Conservation (phyloP, 2,888 invertebrate species). For the Subacronicta megacephala region DNA sequence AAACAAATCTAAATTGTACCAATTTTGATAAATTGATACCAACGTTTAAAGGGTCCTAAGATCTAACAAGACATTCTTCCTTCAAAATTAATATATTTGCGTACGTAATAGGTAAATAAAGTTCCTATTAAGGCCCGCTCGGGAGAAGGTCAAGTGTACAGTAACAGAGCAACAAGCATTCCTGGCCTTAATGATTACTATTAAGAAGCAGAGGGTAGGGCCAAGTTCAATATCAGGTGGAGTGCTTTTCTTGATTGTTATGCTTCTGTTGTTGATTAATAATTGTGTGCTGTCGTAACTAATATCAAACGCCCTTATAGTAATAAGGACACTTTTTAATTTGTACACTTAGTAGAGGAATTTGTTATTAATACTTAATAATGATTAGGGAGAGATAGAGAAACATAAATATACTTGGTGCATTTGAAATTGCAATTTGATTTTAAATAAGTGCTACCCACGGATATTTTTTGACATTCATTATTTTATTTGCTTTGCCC, state of each 20-base stretch:
- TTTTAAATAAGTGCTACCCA: too few species aligned
- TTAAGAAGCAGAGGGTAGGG: conserved; percentile 36
- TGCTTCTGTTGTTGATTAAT: conserved; percentile 44
- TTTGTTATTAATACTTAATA: too few species aligned
- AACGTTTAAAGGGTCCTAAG: conserved; percentile 12
- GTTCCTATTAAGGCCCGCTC: conserved; percentile 32
- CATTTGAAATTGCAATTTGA: too few species aligned
- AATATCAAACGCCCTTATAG: not conserved
- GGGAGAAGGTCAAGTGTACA: conserved; percentile 46
- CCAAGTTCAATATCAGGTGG: conserved; percentile 51
- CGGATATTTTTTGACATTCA: too few species aligned
- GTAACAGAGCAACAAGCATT: conserved; percentile 48
- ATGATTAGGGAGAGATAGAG: too few species aligned
- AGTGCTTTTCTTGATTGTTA: conserved; percentile 44
- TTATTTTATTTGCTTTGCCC: too few species aligned
- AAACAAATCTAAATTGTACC: conserved; percentile 16
- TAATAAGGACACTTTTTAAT: conserved; percentile 5
- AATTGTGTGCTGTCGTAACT: conserved; percentile 30
- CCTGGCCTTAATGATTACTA: conserved; percentile 54
- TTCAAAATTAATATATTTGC: conserved; percentile 36
- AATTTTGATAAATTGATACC: conserved; percentile 32
- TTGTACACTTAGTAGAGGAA: not conserved
- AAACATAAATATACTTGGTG: too few species aligned
- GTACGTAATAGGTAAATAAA: conserved; percentile 48
- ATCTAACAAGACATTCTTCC: conserved; percentile 29